phyloP scores from a whole-genome alignment of 2,113 vertebrate species.

The Rattus rattus region DNA sequence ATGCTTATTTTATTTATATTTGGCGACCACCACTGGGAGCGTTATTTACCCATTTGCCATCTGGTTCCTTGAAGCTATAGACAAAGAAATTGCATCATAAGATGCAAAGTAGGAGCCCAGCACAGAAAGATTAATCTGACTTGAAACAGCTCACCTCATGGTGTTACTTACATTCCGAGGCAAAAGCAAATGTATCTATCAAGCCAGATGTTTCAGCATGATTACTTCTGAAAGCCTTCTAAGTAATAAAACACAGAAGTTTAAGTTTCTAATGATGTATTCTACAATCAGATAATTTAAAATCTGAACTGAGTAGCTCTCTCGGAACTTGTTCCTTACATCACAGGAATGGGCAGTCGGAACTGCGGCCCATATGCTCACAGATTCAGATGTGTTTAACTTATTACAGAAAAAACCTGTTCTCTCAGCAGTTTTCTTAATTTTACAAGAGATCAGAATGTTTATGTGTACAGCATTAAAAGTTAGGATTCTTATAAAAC shows the following conservation, averaged over 20 bases:
- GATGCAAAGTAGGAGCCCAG: slow-evolving; percentile 62
- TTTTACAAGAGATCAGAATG: neutral
- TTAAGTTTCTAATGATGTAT: neutral
- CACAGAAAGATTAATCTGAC: slow-evolving; percentile 17
- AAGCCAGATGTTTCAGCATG: neutral
- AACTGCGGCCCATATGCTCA: neutral
- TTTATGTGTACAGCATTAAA: neutral
- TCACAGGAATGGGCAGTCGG: neutral
- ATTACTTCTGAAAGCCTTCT: neutral
- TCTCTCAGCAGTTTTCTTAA: neutral
- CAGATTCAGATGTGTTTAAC: neutral
- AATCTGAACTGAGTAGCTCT: slow-evolving; percentile 16
- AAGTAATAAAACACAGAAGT: neutral
- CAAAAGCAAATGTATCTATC: neutral
- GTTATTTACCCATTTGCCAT: slow-evolving; percentile 70
- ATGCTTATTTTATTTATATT: slow-evolving; percentile 20
- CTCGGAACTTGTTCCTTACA: neutral
- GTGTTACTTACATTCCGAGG: slow-evolving; percentile 11
- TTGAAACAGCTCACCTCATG: neutral
- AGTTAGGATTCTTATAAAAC: neutral
- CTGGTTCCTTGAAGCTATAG: slow-evolving; percentile 74
- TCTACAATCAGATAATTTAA: neutral
- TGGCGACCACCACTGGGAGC: slow-evolving; percentile 35
- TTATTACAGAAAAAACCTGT: neutral
- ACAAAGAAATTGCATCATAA: slow-evolving; percentile 61